A percentile compares a stretch with the other conserved stretches of the same genome.
Conservation (phyloP, 35 echinoderm and acorn worm genomes). For the Heliocidaris tuberculata region DNA sequence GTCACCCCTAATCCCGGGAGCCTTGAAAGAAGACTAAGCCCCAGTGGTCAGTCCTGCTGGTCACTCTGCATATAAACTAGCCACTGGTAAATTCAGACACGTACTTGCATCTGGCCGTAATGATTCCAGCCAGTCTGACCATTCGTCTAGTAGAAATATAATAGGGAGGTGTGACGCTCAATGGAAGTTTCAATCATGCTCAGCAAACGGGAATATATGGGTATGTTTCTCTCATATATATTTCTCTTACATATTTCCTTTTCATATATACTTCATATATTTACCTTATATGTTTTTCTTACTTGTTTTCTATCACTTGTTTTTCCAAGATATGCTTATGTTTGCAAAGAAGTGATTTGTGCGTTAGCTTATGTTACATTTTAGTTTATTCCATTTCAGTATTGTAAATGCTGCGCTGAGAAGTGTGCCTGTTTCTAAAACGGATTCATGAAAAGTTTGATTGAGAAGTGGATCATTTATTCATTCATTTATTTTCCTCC, state of each 20-base stretch:
- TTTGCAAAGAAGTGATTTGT: neutral
- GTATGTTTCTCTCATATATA: constrained; percentile 14
- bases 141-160: neutral
- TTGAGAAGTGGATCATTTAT: neutral
- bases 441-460: neutral
- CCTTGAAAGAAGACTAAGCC: constrained; percentile 8
- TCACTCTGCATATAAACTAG: neutral
- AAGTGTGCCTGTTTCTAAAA: neutral
- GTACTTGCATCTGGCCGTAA: neutral
- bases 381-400: neutral
- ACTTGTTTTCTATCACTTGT: neutral
- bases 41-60: neutral
- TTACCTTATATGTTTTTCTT: neutral
- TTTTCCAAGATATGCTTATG: neutral
- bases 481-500: neutral
- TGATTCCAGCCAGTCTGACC: neutral
- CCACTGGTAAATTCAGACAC: constrained; percentile 16
- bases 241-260: neutral
- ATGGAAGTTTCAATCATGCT: neutral
- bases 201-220: constrained; percentile 40
- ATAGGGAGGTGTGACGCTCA: neutral
- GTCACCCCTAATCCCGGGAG: neutral
- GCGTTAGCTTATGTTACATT: neutral
- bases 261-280: neutral
- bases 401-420: no score